Evolutionary conservation across 2,797 vertebrate genomes (phyloP), one percentile per base, ranked within the genome.

Genomic region (Danionella dracula): DNA sequence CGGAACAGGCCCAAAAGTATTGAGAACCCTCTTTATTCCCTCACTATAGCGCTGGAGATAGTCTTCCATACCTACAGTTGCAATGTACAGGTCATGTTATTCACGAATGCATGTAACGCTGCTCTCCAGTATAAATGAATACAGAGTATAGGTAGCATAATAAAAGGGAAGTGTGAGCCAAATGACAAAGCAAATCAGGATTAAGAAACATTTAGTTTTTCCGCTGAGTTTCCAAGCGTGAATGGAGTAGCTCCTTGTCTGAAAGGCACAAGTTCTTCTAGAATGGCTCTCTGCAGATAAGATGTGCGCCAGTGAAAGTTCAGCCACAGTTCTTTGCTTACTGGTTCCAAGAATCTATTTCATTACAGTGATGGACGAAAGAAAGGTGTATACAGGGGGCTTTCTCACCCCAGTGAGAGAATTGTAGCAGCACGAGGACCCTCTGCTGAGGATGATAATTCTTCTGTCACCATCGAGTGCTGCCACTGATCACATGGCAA

Each of bases 11-110:
- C 95, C 94, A 41, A 94, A 96, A 27, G 89, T 89, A 63, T 69
- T 84, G 65, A 97, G 83, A 61, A 98, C 87, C 57, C 78, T 89
- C 27, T 19, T 87, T 62, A 99, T 93, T 37, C 93, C 90, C 40
- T 87, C 88, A 1, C 85, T 78, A 8, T 99, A 98, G 13, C 92
- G 90, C 65, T 87, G 88, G 34, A 95, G 93, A 31, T 99, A 99
- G 84, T 89, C 92, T 21, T 86, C 76, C 70, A 96, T 75, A 75
- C 96, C 97, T 99, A 51, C 45, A 59, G 17, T 51, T 13, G 56
- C 11, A 59, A 38, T 42, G 45, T 5, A 56, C 10, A 68, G 4
- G n/a, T n/a, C n/a, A n/a, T n/a, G n/a, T n/a, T n/a, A n/a, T n/a
- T n/a, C n/a, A n/a, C n/a, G n/a, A n/a, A n/a, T n/a, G n/a, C n/a